A percentile compares a stretch with the other conserved stretches of the same genome.
Conservation (phyloP, 64 coral and sea anemone genomes). For the Stichodactyla helianthus region DNA sequence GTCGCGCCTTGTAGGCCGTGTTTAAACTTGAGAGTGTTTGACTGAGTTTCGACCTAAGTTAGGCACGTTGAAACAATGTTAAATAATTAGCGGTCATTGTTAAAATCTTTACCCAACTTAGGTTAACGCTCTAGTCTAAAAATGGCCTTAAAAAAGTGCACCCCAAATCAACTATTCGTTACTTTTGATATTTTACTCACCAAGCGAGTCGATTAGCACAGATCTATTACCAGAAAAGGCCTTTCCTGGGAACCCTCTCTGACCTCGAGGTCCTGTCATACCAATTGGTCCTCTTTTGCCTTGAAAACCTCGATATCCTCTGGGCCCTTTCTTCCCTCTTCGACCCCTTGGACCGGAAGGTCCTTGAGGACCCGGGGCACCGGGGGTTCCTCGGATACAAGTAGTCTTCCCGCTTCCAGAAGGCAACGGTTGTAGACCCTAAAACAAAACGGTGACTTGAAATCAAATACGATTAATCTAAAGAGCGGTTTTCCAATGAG, state of each 20-base stretch:
- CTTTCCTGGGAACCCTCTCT: slow-evolving; percentile 46
- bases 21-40: no score
- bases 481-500: not conserved
- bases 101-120: no score
- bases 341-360: slow-evolving; percentile 39
- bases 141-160: no score
- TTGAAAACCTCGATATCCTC: slow-evolving; percentile 52
- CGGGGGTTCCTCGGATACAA: not conserved
- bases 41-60: no score
- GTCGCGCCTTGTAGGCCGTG: no score
- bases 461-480: not conserved
- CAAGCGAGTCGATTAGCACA: slow-evolving; percentile 45
- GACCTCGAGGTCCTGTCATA: slow-evolving; percentile 34
- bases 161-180: no score
- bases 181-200: slow-evolving; percentile 11
- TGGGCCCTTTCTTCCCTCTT: slow-evolving; percentile 41
- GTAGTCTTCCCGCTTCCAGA: not conserved
- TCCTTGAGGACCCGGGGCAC: slow-evolving; percentile 30
- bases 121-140: no score
- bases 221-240: slow-evolving; percentile 67
- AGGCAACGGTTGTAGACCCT: not conserved
- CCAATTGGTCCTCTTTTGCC: slow-evolving; percentile 53
- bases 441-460: not conserved
- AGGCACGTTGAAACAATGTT: no score
- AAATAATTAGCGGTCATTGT: no score